Conservation (phyloP, 1,140 invertebrate species). For the Holcopasites calliopsidis region DNA sequence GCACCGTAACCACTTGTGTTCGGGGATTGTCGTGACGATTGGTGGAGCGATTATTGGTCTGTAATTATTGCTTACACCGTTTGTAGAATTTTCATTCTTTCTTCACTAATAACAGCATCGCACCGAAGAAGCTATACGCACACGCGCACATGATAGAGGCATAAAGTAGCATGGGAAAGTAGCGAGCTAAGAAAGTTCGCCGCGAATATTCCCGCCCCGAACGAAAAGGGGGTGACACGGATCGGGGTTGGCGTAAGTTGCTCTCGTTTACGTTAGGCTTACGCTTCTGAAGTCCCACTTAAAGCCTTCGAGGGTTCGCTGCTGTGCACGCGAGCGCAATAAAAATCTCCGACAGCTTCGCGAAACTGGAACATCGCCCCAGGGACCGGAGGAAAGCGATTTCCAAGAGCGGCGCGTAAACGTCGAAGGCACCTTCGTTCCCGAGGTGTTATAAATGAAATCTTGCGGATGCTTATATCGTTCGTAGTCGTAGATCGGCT, state of each 20-base stretch:
- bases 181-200: neutral
- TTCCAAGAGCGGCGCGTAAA: slow-evolving; percentile 18
- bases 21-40: neutral
- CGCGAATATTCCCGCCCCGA: slow-evolving; percentile 10
- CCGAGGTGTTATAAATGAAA: slow-evolving; percentile 8
- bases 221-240: slow-evolving; percentile 7
- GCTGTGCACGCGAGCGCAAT: neutral
- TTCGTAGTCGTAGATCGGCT: slow-evolving; percentile 25
- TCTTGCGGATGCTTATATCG: neutral
- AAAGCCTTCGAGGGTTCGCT: neutral
- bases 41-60: neutral
- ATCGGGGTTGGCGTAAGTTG: neutral
- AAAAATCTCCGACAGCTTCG: slow-evolving; percentile 24
- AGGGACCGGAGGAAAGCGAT: neutral
- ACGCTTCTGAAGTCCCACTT: neutral
- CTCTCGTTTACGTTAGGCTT: neutral
- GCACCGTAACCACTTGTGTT: neutral
- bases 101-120: neutral
- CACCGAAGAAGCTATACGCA: neutral
- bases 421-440: neutral
- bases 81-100: neutral
- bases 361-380: slow-evolving; percentile 23
- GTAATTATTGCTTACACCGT: too few relatives aligned
- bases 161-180: too few relatives aligned
- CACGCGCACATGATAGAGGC: too few relatives aligned